These are phyloP conservation scores for Notiomystis cincta DNA, from an alignment of 2,113 vertebrate genomes.

Conservation along the genomic window DNA sequence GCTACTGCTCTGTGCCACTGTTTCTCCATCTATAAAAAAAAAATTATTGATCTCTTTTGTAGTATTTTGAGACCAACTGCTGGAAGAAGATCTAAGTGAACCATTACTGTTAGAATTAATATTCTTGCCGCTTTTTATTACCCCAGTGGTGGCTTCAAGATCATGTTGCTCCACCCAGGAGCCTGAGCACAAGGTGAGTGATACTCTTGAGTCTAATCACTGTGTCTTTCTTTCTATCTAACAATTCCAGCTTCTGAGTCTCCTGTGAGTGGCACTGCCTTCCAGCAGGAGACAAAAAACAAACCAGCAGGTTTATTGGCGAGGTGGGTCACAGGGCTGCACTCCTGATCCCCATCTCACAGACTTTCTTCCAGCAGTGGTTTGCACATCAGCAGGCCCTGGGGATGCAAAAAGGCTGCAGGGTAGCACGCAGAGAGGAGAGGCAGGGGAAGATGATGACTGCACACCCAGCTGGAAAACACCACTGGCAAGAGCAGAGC, in stretches of 20 bases:
- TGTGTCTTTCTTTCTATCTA: background rate
- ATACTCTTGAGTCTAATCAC: no score
- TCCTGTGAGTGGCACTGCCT: background rate
- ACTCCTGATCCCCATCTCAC: background rate
- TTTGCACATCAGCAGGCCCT: background rate
- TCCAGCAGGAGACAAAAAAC: background rate
- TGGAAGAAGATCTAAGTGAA: background rate
- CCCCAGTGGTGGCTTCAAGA: background rate
- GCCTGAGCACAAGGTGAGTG: background rate
- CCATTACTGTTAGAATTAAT: background rate
- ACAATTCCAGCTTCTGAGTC: background rate
- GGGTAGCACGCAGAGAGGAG: rapidly evolving
- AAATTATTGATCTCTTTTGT: background rate
- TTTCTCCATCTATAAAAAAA: background rate
- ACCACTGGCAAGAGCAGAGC: background rate
- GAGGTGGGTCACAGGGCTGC: background rate
- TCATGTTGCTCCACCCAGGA: background rate
- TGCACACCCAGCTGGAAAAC: background rate
- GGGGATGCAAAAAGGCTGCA: background rate
- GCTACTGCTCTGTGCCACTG: background rate
- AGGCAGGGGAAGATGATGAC: background rate
- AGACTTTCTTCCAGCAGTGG: background rate
- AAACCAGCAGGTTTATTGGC: background rate
- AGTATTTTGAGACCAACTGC: background rate
- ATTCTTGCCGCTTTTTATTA: background rate